Evolutionary conservation across 2,888 invertebrate genomes (phyloP), one percentile per base, ranked within the genome.

Genomic region (Idaea dimidiata): DNA sequence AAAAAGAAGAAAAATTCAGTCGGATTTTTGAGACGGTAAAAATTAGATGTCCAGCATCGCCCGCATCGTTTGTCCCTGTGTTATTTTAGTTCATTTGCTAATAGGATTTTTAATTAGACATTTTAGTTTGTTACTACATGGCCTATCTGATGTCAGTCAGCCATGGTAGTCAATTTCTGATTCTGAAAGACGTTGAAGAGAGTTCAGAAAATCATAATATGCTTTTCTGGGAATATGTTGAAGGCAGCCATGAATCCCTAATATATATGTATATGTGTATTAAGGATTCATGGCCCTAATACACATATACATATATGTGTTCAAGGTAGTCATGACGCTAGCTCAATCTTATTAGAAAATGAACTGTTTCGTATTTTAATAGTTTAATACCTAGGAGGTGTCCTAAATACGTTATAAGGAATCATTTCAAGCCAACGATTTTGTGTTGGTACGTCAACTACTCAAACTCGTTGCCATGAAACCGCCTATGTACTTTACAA

Each of bases 321-420:
- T 24, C 3, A 24, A 24, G 24, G 24, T 5, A 24, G 24, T 24
- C 5, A 24, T 24, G 24, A 24, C 43, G 43, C 43, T 14, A 43
- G 14, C 10, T 43, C 7, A 43, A 43, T 43, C 43, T 43, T 43
- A 43, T 43, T 43, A 43, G 43, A 7, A 43, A 43, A 43, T 43
- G 1, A 43, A 43, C 43, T 6, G 43, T 24, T 24, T 24, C 68
- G 64, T 72, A 75, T 72, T 63, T 68, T 56, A 60, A 60, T 68
- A 75, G 77, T 79, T 77, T 74, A 77, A 77, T 79, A 83, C 80
- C 83, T 88, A 88, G 85, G 85, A 88, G 88, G 87, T 84, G 89
- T 84, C 75, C 76, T 78, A 65, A 69, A 72, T 78, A 81, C 81
- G 79, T 78, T 74, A 82, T 82, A 82, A 83, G 24, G 24, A 1